phyloP scores from a whole-genome alignment of 2,113 vertebrate species.

The Myiagra hebetior region DNA sequence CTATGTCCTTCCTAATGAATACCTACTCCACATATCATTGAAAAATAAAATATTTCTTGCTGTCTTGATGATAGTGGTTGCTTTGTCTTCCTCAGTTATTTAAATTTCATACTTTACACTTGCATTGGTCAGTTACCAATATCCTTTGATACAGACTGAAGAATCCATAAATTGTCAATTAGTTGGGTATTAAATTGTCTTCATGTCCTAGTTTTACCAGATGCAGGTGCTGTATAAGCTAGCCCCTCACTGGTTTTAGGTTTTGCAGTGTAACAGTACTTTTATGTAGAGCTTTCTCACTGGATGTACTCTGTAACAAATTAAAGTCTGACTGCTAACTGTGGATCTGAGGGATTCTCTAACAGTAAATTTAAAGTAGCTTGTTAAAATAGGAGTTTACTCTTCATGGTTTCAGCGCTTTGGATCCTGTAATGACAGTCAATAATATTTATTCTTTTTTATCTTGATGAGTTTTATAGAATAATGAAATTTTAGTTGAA shows the following conservation, averaged over 20 bases:
- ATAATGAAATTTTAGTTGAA: not conserved
- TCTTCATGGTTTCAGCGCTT: not conserved
- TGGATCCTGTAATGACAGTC: not conserved
- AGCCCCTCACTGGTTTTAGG: not conserved
- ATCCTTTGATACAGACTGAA: not conserved
- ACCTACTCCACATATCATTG: not conserved
- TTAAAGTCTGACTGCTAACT: not conserved
- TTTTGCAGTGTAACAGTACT: not conserved
- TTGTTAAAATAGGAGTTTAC: not conserved
- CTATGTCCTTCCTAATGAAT: not conserved
- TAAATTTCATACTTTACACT: not conserved
- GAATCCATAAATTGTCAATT: not conserved
- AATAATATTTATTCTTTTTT: not conserved
- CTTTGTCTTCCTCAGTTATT: not conserved
- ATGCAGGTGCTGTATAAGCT: not conserved
- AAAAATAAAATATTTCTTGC: not conserved
- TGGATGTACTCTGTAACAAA: not conserved
- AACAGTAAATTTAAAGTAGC: not conserved
- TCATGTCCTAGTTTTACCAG: not conserved
- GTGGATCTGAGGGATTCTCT: not conserved
- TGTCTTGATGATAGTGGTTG: not conserved
- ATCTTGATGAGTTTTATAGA: constrained; percentile 2
- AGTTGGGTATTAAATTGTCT: not conserved
- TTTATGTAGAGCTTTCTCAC: not conserved
- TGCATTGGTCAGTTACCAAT: not conserved